Conservation (phyloP, 2,113 vertebrate species). For the Vireo altiloquus region DNA sequence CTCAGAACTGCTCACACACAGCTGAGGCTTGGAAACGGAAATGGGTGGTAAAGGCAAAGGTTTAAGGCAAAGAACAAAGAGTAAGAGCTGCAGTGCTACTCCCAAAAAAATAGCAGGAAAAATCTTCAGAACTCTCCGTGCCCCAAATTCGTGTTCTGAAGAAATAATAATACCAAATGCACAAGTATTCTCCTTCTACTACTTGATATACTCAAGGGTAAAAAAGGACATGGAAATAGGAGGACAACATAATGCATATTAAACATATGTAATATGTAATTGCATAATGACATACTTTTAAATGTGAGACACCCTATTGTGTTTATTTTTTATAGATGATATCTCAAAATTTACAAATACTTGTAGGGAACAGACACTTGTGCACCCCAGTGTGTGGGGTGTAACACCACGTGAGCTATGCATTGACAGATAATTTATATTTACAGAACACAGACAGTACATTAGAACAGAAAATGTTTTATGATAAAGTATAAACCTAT, state of each 20-base stretch:
- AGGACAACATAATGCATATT: background rate
- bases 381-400: too few relatives aligned
- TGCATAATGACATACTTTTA: background rate
- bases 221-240: background rate
- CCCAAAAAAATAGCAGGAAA: background rate
- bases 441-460: background rate
- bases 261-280: background rate
- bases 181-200: background rate
- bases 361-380: background rate
- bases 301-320: background rate
- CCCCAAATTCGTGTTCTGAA: background rate
- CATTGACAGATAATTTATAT: background rate
- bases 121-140: background rate
- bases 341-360: background rate
- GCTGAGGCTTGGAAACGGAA: background rate
- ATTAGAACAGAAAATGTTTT: background rate
- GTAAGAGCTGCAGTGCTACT: background rate
- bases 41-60: background rate
- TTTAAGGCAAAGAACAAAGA: background rate
- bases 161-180: background rate
- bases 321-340: background rate
- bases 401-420: background rate
- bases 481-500: background rate
- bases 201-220: background rate
- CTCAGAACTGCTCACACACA: background rate